Base-by-base conservation (phyloP, 2,113 vertebrate species). In the Azemiops feae region DNA sequence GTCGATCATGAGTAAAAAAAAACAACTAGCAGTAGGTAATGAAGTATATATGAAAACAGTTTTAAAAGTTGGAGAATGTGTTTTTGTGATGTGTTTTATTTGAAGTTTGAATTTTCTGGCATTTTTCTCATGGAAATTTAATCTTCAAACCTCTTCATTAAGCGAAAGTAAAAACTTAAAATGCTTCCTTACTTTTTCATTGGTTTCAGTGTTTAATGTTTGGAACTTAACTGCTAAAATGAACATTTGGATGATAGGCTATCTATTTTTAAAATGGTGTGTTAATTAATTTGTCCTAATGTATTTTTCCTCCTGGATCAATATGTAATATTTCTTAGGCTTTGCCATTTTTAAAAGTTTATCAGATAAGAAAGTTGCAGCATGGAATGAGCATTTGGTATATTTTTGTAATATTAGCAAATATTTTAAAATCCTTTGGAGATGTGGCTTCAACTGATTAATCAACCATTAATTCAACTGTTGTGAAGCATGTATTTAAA, bases 321-420 rank as follows among this genome's bases (percentile, higher is more conserved):
- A 58, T 89, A 95, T 88, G 95, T 96, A 93, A 95, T 94, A 94
- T 94, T 93, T 57, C 88, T 94, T 93, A 94, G 91, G 89, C 89
- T 93, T 94, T 92, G 88, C 95, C 95, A 93, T 88, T 93, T 94
- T 90, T 87, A 20, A 92, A 85, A 95, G 52, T 96, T 96, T 64
- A 92, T 87, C 93, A 89, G 50, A 95, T 93, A 96, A 96, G 95
- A 97, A 95, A 97, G 94, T 97, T 96, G 96, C 96, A 96, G 95
- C 60, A 95, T 95, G 93, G 91, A 93, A 50, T 92, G 85, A 93
- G n/a, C 92, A 93, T 92, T 90, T 96, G 3, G 30, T 94, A 27
- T 88, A 53, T 55, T 22, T 95, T 87, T 81, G 57, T 0, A 20
- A 4, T 55, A 22, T 54, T 27, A 20, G 55, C 9, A 69, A 30